A percentile compares a stretch with the other conserved stretches of the same genome.
Evolutionary conservation across 2,888 invertebrate genomes (phyloP).

Genomic region (Chromoteleia sp.): DNA sequence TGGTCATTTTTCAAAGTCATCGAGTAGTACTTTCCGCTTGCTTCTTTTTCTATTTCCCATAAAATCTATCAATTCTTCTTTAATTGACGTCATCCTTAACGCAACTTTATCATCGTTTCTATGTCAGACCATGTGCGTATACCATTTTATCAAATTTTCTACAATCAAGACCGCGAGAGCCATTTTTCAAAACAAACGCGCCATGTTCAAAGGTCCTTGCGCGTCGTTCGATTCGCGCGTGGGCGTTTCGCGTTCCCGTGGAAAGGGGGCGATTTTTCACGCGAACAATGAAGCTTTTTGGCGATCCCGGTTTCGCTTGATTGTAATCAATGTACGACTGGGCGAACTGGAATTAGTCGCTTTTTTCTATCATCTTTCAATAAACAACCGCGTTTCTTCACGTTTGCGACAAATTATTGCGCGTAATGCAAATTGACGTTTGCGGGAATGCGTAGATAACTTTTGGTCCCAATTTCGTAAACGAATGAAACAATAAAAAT

Average conservation of each 20-base stretch:
- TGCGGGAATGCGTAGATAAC: too few relatives aligned
- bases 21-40: not conserved
- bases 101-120: conserved; percentile 36
- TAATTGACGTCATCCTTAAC: conserved; percentile 48
- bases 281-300: conserved; percentile 45
- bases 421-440: too few relatives aligned
- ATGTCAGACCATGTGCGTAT: conserved; percentile 5
- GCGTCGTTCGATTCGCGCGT: conserved; percentile 37
- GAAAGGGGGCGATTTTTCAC: conserved; percentile 72
- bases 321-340: conserved; percentile 42
- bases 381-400: conserved; percentile 1
- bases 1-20: not conserved
- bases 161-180: conserved; percentile 34
- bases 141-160: conserved; percentile 48
- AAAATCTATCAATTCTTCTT: conserved; percentile 34
- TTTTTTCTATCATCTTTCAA: conserved; percentile 9
- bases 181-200: conserved; percentile 54
- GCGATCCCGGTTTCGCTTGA: conserved; percentile 52
- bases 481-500: too few relatives aligned
- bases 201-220: conserved; percentile 34
- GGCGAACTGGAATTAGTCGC: conserved; percentile 17
- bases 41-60: not conserved
- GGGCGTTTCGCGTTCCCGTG: conserved; percentile 72
- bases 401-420: too few relatives aligned
- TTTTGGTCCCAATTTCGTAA: too few relatives aligned